These are phyloP conservation scores for Leucophenga maculata DNA, from an alignment of 2,888 invertebrate species.

Conservation along the genomic window DNA sequence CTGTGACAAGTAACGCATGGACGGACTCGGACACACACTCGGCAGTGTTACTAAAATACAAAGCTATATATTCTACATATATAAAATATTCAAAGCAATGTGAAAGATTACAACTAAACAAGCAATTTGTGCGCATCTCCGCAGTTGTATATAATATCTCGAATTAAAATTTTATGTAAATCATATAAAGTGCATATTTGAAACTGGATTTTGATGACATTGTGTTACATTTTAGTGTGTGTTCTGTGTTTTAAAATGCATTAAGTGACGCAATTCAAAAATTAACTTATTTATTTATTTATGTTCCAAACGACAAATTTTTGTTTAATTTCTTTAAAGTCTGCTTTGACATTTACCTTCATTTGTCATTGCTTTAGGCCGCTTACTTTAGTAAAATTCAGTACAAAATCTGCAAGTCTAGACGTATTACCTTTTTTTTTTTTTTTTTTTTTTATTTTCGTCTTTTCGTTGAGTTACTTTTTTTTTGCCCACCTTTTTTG, in stretches of 20 bases:
- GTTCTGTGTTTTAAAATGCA: background rate
- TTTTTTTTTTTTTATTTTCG: slow-evolving; percentile 27
- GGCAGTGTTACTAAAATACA: too few relatives aligned
- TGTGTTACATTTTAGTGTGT: too few relatives aligned
- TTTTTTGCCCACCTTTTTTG: slow-evolving; percentile 20
- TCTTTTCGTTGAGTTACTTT: background rate
- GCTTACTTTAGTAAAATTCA: background rate
- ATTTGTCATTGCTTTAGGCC: background rate
- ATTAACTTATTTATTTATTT: background rate
- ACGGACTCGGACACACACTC: too few relatives aligned
- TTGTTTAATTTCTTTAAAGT: background rate
- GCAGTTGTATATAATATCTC: too few relatives aligned
- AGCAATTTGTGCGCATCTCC: too few relatives aligned
- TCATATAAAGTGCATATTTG: too few relatives aligned
- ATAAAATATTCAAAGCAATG: too few relatives aligned
- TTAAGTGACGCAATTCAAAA: background rate
- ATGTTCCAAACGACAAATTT: background rate
- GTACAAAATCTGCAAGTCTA: background rate
- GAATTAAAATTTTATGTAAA: too few relatives aligned
- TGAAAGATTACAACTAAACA: too few relatives aligned
- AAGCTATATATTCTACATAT: too few relatives aligned
- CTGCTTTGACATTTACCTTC: background rate
- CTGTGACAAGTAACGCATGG: too few relatives aligned
- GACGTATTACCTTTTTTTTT: background rate
- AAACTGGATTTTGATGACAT: too few relatives aligned